Evolutionary conservation across 2,797 vertebrate species (phyloP), one percentile per base, ranked within the genome.

Genomic region (Lates japonicus): DNA sequence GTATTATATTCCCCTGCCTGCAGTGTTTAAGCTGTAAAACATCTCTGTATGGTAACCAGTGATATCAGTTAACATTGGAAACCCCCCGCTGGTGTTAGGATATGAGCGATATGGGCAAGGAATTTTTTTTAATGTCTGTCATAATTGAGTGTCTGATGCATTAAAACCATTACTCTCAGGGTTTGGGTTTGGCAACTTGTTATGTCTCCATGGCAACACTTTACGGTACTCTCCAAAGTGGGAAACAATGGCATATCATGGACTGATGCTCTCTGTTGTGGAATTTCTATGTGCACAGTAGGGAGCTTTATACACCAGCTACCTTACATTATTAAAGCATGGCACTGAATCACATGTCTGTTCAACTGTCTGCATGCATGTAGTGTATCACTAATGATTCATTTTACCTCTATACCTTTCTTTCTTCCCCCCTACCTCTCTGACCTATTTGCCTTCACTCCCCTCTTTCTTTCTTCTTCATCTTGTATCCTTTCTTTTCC

Each of bases 41-140:
- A 89, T 92, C 62, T 83, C 88, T 66, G 70, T 87, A 76, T 87
- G 82, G 87, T 88, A 85, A 93, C 83, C 84, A 75, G 58, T 61
- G 76, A 86, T 92, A 93, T 94, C 91, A 76, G 86, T 85, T 94
- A 91, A 91, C 90, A 85, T 46, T 88, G 91, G 92, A 91, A 93
- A 90, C 84, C 91, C 90, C 85, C 89, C 17, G 49, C 83, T 79
- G 73, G 81, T 82, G 80, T 86, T 77, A 88, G 83, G 57, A 84
- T 85, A 88, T 86, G 84, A 86, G 81, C n/a, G 70, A 93, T 90
- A 84, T 70, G 81, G 84, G 89, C 83, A 87, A 82, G 74, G 58
- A 68, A 70, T 88, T 88, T 86, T 83, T 89, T 79, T 86, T 90
- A 81, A 82, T 66, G 76, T 87, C 70, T 62, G 72, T 84, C 78